These are phyloP conservation scores for Podargus strigoides DNA, from an alignment of 2,797 vertebrate genomes.

Conservation along the genomic window DNA sequence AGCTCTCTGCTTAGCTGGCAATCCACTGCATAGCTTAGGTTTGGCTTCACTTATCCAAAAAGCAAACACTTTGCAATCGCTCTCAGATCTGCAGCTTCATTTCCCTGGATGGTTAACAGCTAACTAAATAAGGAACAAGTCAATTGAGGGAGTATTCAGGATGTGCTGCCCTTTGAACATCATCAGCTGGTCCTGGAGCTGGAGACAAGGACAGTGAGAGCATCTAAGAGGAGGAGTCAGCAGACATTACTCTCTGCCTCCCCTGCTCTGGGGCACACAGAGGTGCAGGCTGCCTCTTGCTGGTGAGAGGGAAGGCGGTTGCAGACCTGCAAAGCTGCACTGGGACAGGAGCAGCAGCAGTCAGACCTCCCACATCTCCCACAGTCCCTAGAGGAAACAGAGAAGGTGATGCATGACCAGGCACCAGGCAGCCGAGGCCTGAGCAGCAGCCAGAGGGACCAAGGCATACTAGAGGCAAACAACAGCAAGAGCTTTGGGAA, in stretches of 20 bases:
- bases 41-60: background rate
- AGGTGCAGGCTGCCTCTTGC: background rate
- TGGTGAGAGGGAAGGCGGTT: background rate
- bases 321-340: background rate
- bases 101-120: background rate
- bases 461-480: background rate
- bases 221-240: rapidly evolving
- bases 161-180: background rate
- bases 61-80: background rate
- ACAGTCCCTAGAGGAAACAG: rapidly evolving
- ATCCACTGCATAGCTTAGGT: background rate
- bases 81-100: background rate
- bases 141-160: background rate
- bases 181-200: background rate
- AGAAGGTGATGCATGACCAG: background rate
- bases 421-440: rapidly evolving
- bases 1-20: background rate
- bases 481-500: background rate
- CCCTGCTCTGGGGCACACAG: background rate
- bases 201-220: background rate
- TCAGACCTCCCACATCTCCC: background rate
- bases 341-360: background rate
- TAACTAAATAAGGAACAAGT: background rate
- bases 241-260: background rate
- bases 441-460: background rate